A percentile compares a stretch with the other conserved stretches of the same genome.
Evolutionary conservation across 2,113 vertebrate genomes (phyloP).

Genomic region (Barbus barbus): DNA sequence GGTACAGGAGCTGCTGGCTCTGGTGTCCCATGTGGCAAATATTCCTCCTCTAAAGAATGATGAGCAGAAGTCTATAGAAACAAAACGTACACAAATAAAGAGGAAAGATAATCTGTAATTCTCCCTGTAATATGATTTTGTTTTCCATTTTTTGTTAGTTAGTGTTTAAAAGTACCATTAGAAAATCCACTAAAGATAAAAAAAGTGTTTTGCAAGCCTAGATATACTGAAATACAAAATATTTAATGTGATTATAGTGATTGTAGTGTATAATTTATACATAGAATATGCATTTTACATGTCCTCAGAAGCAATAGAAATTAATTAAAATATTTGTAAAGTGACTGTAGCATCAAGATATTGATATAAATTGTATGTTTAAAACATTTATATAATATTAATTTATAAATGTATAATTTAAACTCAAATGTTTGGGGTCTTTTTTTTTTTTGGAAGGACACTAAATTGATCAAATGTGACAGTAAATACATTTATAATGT

Average conservation of each 20-base stretch:
- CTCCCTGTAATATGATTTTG: neutral
- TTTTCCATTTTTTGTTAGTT: neutral
- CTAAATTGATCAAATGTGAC: too few relatives aligned
- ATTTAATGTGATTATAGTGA: too few relatives aligned
- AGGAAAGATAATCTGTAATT: neutral
- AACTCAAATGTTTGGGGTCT: too few relatives aligned
- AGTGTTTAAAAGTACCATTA: neutral
- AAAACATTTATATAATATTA: neutral
- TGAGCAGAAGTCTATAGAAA: constrained; percentile 47
- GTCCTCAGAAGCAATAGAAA: neutral
- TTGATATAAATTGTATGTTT: neutral
- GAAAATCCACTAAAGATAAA: neutral
- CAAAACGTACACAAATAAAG: constrained; percentile 11
- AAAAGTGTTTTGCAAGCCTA: neutral
- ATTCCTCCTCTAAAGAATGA: constrained; percentile 62
- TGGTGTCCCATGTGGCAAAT: constrained; percentile 62
- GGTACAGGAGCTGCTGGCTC: constrained; percentile 51
- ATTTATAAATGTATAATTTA: neutral
- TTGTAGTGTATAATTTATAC: neutral
- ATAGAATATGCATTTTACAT: neutral
- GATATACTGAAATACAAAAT: too few relatives aligned
- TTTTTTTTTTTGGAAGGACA: too few relatives aligned
- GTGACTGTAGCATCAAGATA: neutral
- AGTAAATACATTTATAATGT: too few relatives aligned
- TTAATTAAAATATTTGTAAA: neutral